These are phyloP conservation scores for Sarcoramphus papa DNA, from an alignment of 2,797 vertebrate species.

Conservation along the genomic window DNA sequence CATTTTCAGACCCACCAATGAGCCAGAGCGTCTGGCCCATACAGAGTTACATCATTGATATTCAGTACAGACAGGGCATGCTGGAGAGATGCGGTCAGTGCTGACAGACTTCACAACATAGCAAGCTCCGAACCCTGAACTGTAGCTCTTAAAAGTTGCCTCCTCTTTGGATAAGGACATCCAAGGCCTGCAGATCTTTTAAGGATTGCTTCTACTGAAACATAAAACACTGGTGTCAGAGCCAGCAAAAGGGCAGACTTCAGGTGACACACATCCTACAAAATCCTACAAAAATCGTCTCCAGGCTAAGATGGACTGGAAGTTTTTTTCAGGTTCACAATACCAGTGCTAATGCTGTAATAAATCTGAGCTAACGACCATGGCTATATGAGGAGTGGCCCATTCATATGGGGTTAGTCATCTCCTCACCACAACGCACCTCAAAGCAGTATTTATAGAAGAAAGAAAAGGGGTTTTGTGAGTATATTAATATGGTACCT, in stretches of 20 bases:
- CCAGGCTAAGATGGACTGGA: background rate
- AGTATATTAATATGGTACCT: background rate
- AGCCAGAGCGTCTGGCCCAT: accelerated
- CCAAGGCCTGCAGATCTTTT: background rate
- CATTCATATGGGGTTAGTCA: background rate
- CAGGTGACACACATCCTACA: accelerated
- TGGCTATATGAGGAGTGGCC: background rate
- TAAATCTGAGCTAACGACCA: background rate
- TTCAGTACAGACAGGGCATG: background rate
- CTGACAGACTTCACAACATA: background rate
- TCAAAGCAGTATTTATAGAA: background rate
- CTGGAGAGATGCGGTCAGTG: background rate
- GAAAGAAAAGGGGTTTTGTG: background rate
- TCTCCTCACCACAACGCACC: background rate
- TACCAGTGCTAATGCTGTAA: background rate
- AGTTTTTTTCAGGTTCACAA: background rate
- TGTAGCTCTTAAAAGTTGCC: background rate
- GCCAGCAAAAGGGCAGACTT: background rate
- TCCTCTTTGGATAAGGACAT: background rate
- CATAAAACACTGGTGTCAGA: background rate
- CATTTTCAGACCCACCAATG: background rate
- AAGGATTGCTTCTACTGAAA: background rate
- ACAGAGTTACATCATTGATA: background rate
- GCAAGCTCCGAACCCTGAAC: background rate
- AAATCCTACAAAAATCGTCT: background rate